Percentiles rank a stretch among this genome's conserved stretches.
Conservation (phyloP, 2,113 vertebrate genomes). For the Panthera uncia region DNA sequence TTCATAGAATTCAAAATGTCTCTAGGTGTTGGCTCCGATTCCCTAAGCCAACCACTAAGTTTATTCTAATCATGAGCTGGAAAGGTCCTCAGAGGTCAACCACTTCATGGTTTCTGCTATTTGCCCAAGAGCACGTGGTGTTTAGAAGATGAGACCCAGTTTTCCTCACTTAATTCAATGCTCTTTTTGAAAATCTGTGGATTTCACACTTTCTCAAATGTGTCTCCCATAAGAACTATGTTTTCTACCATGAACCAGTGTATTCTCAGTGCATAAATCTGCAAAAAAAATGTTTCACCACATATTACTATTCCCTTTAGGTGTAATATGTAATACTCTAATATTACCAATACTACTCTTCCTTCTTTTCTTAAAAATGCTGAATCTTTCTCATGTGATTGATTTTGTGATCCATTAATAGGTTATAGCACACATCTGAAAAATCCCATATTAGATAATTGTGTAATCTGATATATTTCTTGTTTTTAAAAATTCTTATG, state of each 20-base stretch:
- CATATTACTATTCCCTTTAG: not conserved
- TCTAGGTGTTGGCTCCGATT: not conserved
- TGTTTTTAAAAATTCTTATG: not conserved
- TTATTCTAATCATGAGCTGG: not conserved
- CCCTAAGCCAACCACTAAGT: not conserved
- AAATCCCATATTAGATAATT: not conserved
- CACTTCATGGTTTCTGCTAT: not conserved
- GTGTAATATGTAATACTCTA: not conserved
- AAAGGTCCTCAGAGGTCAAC: not conserved
- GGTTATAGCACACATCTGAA: not conserved
- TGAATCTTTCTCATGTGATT: not conserved
- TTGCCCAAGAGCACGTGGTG: not conserved
- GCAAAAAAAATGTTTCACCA: not conserved
- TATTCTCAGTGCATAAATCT: not conserved
- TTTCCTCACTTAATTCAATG: not conserved
- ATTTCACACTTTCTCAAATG: not conserved
- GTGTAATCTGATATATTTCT: not conserved
- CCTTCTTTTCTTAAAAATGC: not conserved
- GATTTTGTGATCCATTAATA: not conserved
- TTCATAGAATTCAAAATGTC: not conserved
- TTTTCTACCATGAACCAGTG: not conserved
- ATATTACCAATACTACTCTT: not conserved
- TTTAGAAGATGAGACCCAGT: not conserved
- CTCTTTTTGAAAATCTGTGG: not conserved
- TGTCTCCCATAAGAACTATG: not conserved